Evolutionary conservation across 2,888 invertebrate genomes (phyloP), one percentile per base, ranked within the genome.

Genomic region (Cylindroiulus punctatus): DNA sequence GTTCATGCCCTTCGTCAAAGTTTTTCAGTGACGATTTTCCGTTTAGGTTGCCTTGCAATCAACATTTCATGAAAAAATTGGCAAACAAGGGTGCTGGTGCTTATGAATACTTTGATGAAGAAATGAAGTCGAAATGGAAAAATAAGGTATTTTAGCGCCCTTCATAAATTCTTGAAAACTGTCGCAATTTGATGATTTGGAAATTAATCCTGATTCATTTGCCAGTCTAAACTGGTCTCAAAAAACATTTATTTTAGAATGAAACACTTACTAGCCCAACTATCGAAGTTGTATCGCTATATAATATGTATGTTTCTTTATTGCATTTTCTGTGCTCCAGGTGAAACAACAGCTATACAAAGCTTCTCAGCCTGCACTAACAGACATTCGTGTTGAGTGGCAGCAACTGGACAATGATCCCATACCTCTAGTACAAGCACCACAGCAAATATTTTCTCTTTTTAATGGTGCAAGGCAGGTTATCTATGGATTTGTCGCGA

Each of bases 341-440:
- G 76, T 88, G 7, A 57, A 87, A 22, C 47, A 47, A 19, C 84
- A 84, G 12, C n/a, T 87, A n/a, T 17, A 32, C 4, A 87, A 87
- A 42, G 52, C 86, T 8, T n/a, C 85, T 40, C 84, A 86, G 44
- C 85, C 87, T 19, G 87, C 86, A 12, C 26, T 88, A n/a, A 86
- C 85, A 10, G 86, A 88, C 42, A 81, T 88, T 30, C 12, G n/a
- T 2, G 87, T 88, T 17, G 87, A 88, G 52, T 88, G 88, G 88
- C 87, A 87, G 44, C 86, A 86, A 22, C 86, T 87, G 19, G 84
- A 88, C 42, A 85, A 87, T 22, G 84, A 85, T 30, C 22, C 57
- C 8, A n/a, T 19, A 47, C 40, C 36, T 10, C 57, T 76, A 19
- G 40, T 87, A 14, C 88, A 88, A 85, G 87, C 87, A 17, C 88